Evolutionary conservation across 1,140 invertebrate genomes (phyloP), one percentile per base, ranked within the genome.

Genomic region (Lasioglossum baleicum): DNA sequence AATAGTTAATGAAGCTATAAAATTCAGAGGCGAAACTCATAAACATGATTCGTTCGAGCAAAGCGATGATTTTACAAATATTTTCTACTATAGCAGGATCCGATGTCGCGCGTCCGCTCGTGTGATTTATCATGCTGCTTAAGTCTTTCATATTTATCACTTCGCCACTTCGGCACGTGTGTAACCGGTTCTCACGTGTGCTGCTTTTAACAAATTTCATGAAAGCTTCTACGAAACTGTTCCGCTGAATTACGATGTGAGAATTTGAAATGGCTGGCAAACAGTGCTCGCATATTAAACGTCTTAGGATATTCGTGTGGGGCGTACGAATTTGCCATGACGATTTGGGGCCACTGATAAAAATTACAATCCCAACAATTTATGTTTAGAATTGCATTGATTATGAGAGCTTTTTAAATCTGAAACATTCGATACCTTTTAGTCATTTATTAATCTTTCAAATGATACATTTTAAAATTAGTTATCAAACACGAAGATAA

Each of bases 101-200:
- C 64, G 40, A 66, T 66, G 53, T 74, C 40, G 15, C 63, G 51
- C 22, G 71, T 31, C 53, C 22, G 60, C 63, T 67, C n/a, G 35
- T 13, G 2, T 80, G 71, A 80, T 80, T 75, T 80, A 80, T 68
- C 61, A 80, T 73, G 48, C 64, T 74, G 72, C 74, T 80, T 80
- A 68, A 67, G 44, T 65, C 61, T 71, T 31, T 63, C 71, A 64
- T 68, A 68, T 80, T 80, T 75, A 74, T 80, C 71, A 74, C 73
- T 74, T 75, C 17, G 78, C 48, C 70, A 79, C 78, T 67, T 63
- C 64, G 71, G 78, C 78, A 75, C 78, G 78, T 31, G 78, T 68
- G 72, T 35, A 80, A 80, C 78, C 78, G 78, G 78, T 80, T 80
- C 64, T 67, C 64, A 26, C 42, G 31, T 65, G 15, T 31, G 63